Evolutionary conservation across 1,140 invertebrate species (phyloP).

Genomic region (Drosophila mayri): DNA sequence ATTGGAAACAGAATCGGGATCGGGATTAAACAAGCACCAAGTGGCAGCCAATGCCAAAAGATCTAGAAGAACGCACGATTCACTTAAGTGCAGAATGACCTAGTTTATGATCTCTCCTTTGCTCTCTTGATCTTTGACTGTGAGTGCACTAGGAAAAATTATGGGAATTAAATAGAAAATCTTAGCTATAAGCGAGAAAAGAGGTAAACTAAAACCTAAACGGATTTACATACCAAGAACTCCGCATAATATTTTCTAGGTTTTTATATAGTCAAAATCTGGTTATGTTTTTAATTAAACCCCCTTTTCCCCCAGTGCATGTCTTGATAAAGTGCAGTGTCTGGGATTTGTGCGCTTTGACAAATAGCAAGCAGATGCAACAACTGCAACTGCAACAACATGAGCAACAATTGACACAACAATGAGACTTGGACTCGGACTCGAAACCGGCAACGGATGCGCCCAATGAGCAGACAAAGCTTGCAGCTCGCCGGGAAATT

Average conservation of each 20-base stretch:
- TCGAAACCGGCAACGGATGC: constrained; percentile 76
- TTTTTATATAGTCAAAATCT: too few species aligned
- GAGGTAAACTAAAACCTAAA: not conserved
- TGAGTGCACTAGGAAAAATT: constrained; percentile 8
- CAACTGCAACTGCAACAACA: constrained; percentile 51
- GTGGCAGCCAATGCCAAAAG: constrained; percentile 73
- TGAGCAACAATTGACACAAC: constrained; percentile 80
- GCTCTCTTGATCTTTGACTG: constrained; percentile 60
- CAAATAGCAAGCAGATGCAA: constrained; percentile 61
- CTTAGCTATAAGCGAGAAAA: not conserved
- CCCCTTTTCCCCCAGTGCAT: not conserved
- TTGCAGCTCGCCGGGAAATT: constrained; percentile 81
- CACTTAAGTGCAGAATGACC: constrained; percentile 77
- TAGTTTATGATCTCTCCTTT: constrained; percentile 55
- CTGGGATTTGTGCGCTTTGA: constrained; percentile 75
- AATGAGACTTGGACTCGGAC: constrained; percentile 59
- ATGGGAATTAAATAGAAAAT: fast-evolving
- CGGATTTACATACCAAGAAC: not conserved
- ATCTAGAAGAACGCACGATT: constrained; percentile 71
- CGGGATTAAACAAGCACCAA: constrained; percentile 52
- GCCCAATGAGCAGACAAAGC: constrained; percentile 83
- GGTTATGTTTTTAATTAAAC: not conserved
- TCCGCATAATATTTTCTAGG: not conserved
- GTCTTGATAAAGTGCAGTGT: constrained; percentile 75
- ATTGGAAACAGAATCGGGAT: constrained; percentile 13